Percentiles rank a stretch among this genome's conserved stretches.
Conservation (phyloP, 37 sponge, comb jelly and placozoan species). For the Spongilla lacustris region DNA sequence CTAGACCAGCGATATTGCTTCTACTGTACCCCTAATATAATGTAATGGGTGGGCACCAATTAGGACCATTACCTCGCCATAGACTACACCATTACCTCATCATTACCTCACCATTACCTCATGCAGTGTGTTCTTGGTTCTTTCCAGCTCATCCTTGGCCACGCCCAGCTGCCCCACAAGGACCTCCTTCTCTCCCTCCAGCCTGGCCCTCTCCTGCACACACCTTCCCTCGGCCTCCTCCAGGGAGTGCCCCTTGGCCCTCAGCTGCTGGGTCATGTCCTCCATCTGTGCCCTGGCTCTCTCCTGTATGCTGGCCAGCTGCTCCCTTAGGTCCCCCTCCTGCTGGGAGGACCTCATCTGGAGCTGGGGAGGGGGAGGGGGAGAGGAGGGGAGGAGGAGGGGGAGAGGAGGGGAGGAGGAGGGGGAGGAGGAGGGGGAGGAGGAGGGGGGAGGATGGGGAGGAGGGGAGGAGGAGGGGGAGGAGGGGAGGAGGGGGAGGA, state of each 20-base stretch:
- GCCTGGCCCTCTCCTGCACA: constrained; percentile 21
- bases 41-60: no score
- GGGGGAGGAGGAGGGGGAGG: background rate
- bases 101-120: constrained; percentile 2
- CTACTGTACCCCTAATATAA: no score
- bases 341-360: constrained; percentile 2
- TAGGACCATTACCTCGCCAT: no score
- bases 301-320: constrained; percentile 46
- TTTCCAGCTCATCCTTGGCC: constrained; percentile 15
- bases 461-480: background rate
- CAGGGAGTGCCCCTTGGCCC: constrained; percentile 8
- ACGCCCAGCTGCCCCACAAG: constrained; percentile 16
- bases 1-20: no score
- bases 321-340: constrained; percentile 44
- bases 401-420: no score
- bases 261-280: constrained; percentile 47
- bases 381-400: background rate
- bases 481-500: background rate
- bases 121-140: background rate
- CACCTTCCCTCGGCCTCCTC: constrained; percentile 17
- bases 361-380: background rate
- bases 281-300: constrained; percentile 53
- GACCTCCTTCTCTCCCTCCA: constrained; percentile 9
- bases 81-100: background rate
- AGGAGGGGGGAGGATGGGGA: background rate